Conservation (phyloP, 2,888 invertebrate genomes). For the Epinotia brunnichana region DNA sequence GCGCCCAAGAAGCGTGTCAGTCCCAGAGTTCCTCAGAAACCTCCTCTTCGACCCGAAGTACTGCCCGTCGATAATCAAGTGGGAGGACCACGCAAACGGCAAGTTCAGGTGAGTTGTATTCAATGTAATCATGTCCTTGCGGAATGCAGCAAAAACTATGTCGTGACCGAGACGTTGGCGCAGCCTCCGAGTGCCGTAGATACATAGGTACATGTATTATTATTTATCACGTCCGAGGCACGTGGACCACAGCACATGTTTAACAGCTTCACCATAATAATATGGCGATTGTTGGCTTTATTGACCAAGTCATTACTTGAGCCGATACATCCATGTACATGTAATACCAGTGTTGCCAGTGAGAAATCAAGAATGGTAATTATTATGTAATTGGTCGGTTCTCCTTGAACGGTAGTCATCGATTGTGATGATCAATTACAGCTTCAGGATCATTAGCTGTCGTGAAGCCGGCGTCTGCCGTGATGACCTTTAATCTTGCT, state of each 20-base stretch:
- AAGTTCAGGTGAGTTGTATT: constrained; percentile 86
- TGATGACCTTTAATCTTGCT: constrained; percentile 30
- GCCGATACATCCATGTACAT: constrained; percentile 2
- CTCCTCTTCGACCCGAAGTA: constrained; percentile 89
- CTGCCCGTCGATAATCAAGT: constrained; percentile 92
- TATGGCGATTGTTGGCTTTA: constrained; percentile 27
- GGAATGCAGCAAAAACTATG: constrained; percentile 53
- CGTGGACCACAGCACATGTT: constrained; percentile 68
- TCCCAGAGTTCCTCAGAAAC: constrained; percentile 95
- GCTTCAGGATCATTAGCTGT: constrained; percentile 25
- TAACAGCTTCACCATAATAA: constrained; percentile 46
- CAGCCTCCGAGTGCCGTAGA: constrained; percentile 56
- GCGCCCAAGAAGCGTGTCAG: constrained; percentile 78
- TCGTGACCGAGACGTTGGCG: constrained; percentile 62
- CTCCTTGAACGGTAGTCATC: constrained; percentile 35
- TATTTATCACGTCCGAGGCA: constrained; percentile 66
- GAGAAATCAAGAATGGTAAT: constrained; percentile 36
- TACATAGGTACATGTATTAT: constrained; percentile 63
- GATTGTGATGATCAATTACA: constrained; percentile 43
- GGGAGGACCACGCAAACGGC: constrained; percentile 93
- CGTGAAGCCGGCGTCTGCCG: constrained; percentile 21
- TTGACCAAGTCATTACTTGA: constrained; percentile 26
- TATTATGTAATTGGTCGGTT: constrained; percentile 37
- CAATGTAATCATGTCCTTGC: constrained; percentile 34
- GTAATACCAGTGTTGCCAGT: constrained; percentile 4